These are phyloP conservation scores for Thalassophryne amazonica DNA, from an alignment of 2,797 vertebrate genomes.

Conservation along the genomic window DNA sequence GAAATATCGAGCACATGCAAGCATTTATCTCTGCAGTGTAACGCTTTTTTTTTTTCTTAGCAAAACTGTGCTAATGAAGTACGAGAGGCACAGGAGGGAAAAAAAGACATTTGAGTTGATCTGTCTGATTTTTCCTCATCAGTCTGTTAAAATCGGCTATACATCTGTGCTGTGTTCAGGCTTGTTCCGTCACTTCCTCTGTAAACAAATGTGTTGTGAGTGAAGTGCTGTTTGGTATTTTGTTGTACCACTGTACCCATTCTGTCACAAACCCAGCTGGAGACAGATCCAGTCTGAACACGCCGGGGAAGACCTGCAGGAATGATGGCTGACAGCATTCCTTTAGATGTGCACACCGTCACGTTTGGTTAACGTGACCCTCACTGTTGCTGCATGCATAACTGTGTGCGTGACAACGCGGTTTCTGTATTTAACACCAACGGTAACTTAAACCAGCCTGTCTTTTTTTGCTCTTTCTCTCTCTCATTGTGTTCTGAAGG, in stretches of 20 bases:
- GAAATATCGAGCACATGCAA: background rate
- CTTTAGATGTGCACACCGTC: constrained; percentile 35
- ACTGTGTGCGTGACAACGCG: constrained; percentile 15
- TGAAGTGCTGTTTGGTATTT: constrained; percentile 2
- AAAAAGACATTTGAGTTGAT: background rate
- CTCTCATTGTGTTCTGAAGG: background rate
- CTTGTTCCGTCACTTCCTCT: background rate
- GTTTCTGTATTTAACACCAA: constrained; percentile 24
- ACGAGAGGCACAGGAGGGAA: background rate
- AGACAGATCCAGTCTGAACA: constrained; percentile 57
- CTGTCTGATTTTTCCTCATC: background rate
- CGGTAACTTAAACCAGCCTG: constrained; percentile 10
- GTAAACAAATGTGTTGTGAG: background rate
- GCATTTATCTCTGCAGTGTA: background rate
- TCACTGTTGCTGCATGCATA: too few species aligned
- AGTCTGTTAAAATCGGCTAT: background rate
- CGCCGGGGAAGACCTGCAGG: constrained; percentile 28
- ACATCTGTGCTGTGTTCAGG: constrained; percentile 7
- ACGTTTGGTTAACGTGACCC: constrained; percentile 9
- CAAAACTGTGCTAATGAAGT: constrained; percentile 7
- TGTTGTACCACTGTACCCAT: constrained; percentile 54
- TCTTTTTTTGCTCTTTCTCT: background rate
- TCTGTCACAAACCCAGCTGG: constrained; percentile 60
- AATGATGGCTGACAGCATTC: constrained; percentile 63
- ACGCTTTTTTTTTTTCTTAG: constrained; percentile 6